A percentile compares a stretch with the other conserved stretches of the same genome.
Evolutionary conservation across 2,113 vertebrate species (phyloP).

Genomic region (Vidua macroura): DNA sequence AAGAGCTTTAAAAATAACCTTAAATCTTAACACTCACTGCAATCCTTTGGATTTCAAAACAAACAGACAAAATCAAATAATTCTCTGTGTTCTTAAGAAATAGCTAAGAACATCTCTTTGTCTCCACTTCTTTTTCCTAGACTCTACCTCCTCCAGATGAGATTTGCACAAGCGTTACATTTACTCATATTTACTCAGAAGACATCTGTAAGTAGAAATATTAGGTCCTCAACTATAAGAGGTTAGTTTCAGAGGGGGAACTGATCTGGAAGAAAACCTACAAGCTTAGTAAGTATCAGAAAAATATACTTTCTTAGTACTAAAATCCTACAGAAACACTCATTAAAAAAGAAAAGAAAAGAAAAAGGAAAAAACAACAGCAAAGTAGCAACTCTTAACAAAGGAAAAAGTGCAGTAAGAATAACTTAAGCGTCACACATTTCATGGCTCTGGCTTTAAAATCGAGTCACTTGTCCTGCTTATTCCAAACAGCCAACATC

Average conservation of each 20-base stretch:
- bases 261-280: rapidly evolving
- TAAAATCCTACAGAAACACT: not conserved
- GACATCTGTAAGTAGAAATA: not conserved
- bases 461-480: not conserved
- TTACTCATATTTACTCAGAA: not conserved
- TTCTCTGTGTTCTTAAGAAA: not conserved
- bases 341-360: not conserved
- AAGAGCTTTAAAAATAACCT: not conserved
- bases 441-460: not conserved
- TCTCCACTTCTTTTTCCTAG: not conserved
- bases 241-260: not conserved
- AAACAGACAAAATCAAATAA: not conserved
- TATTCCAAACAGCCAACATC: not conserved
- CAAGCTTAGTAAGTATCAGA: not conserved
- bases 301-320: not conserved
- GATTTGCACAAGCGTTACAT: not conserved
- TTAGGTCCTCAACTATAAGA: not conserved
- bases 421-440: not conserved
- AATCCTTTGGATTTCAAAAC: not conserved
- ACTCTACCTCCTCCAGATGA: not conserved
- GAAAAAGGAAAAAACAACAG: not conserved
- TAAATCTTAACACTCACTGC: not conserved
- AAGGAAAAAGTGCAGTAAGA: not conserved
- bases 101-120: not conserved
- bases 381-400: not conserved